A percentile compares a stretch with the other conserved stretches of the same genome.
Conservation (phyloP, 2,888 invertebrate species). For the Conistra vaccinii region DNA sequence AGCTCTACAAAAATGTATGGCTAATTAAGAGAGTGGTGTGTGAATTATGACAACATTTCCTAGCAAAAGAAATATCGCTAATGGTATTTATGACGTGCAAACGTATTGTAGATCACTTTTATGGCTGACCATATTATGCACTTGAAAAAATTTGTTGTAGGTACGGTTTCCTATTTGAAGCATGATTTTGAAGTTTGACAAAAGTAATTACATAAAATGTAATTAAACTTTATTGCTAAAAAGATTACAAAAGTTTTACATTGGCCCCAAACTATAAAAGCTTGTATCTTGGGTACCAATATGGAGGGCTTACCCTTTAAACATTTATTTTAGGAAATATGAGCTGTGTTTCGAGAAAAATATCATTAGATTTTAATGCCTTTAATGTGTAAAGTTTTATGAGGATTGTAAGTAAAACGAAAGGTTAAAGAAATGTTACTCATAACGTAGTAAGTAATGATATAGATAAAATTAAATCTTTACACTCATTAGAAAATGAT, state of each 20-base stretch:
- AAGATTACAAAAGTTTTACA: background rate
- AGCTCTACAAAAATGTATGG: background rate
- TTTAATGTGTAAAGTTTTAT: constrained; percentile 1
- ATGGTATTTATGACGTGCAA: background rate
- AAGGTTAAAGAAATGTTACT: constrained; percentile 15
- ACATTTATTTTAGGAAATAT: background rate
- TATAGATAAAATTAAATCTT: constrained; percentile 25
- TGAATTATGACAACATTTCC: background rate
- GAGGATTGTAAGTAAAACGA: constrained; percentile 1
- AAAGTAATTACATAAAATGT: background rate
- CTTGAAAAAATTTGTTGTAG: background rate
- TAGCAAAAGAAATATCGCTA: background rate
- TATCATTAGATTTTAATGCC: constrained; percentile 4
- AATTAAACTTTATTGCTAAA: background rate
- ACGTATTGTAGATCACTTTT: background rate
- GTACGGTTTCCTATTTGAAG: background rate
- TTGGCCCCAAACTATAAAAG: background rate
- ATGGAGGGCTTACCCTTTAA: no score
- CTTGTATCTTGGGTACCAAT: no score
- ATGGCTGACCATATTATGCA: background rate
- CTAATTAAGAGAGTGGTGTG: constrained; percentile 5
- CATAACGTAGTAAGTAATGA: constrained; percentile 26
- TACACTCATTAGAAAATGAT: constrained; percentile 33
- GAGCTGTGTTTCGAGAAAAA: background rate
- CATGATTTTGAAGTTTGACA: background rate